Base-by-base conservation (phyloP, 2,888 invertebrate genomes). In the Trissolcus brochymenae region DNA sequence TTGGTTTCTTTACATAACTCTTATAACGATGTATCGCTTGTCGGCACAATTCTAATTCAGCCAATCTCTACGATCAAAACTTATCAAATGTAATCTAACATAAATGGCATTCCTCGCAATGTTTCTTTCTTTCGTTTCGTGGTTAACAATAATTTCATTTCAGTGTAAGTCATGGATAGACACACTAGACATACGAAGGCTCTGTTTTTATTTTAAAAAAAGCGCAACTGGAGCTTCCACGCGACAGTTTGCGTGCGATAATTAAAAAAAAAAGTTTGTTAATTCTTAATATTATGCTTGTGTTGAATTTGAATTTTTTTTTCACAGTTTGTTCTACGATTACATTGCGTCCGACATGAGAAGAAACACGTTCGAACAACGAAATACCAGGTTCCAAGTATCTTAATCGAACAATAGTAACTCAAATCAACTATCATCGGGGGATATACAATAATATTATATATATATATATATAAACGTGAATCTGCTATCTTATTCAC, bases 61-160 rank as follows among this genome's bases (percentile, higher is more conserved):
- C 59, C 53, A 7, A 43, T 60, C 40, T 29, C 64, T 56, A 67
- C 50, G 49, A 35, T 11, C 65, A 65, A 53, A 70, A 60, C 35
- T 50, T 53, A 46, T 60, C 56, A 16, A 68, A 57, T 68, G 57
- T 35, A 62, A 49, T 68, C 53, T 29, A 74, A 17, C 14, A 40
- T 54, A 53, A 53, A 56, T 64, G 54, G 57, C 53, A 50, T 68
- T 65, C 55, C 61, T 59, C 57, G 35, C 35, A 35, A 35, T 35
- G 35, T 49, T 75, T 40, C 40, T 35, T 16, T 73, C 40, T 66
- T 40, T 56, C 53, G 41, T 35, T 59, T 55, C 51, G 55, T 56
- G 29, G 77, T 70, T 73, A 76, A 71, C 64, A 73, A 66, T 65
- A 55, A 70, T 77, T 77, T 72, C 65, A 74, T 72, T 70, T 71